Evolutionary conservation across 2,797 vertebrate species (phyloP).

Genomic region (Muscicapa comitata): DNA sequence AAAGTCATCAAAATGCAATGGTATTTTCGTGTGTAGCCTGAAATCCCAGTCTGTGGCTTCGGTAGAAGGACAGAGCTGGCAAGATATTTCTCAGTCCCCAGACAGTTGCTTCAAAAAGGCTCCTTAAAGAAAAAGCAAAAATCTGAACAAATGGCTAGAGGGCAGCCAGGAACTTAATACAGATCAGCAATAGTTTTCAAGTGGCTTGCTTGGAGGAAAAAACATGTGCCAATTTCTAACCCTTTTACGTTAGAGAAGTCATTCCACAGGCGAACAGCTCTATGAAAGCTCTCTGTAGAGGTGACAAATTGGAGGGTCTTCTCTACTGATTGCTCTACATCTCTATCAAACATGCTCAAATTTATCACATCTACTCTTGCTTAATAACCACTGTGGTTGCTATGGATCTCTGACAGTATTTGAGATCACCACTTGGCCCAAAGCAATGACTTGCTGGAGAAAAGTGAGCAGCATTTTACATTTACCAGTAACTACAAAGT

Average conservation of each 20-base stretch:
- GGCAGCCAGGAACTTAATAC: constrained; percentile 1
- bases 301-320: not conserved
- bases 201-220: not conserved
- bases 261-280: not conserved
- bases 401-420: not conserved
- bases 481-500: not conserved
- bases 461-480: not conserved
- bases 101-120: not conserved
- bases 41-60: not conserved
- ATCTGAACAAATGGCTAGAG: not conserved
- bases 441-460: not conserved
- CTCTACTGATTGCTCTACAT: not conserved
- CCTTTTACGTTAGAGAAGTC: not conserved
- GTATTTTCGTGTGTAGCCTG: not conserved
- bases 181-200: not conserved
- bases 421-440: not conserved
- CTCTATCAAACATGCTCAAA: not conserved
- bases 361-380: not conserved
- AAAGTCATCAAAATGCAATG: not conserved
- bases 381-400: not conserved
- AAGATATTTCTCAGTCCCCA: not conserved
- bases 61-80: not conserved
- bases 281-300: not conserved
- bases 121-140: not conserved
- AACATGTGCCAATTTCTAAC: not conserved